Percentiles rank a stretch among this genome's conserved stretches.
phyloP scores from a whole-genome alignment of 2,113 vertebrate genomes.

The Pygoscelis adeliae region DNA sequence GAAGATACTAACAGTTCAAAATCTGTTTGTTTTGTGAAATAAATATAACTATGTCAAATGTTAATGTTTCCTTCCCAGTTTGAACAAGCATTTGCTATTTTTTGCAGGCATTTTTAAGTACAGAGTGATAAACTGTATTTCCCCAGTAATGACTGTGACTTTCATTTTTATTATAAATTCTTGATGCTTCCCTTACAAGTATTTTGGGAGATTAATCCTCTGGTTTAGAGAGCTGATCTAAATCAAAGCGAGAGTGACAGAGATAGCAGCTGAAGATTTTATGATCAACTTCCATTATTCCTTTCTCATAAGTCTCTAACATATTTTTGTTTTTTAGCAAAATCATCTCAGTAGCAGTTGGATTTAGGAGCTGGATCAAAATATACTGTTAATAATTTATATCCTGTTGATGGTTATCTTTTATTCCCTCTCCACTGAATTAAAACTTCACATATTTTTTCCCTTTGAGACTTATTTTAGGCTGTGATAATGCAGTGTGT shows the following conservation, averaged over 20 bases:
- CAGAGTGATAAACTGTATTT: background rate
- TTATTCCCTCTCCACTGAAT: background rate
- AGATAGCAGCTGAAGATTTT: background rate
- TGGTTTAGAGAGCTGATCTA: background rate
- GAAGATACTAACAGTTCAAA: background rate
- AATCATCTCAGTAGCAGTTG: background rate
- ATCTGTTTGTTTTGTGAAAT: background rate
- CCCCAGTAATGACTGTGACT: background rate
- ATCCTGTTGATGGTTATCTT: background rate
- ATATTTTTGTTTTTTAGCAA: background rate
- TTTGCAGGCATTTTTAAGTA: background rate
- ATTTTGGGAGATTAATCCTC: background rate
- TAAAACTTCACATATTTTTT: background rate
- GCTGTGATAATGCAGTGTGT: background rate
- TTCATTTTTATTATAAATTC: background rate
- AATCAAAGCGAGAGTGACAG: background rate
- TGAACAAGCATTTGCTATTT: background rate
- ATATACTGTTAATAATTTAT: background rate
- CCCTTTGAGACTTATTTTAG: background rate
- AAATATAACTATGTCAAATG: background rate
- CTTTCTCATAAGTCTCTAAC: background rate
- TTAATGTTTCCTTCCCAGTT: background rate
- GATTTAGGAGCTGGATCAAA: background rate
- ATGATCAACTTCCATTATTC: background rate
- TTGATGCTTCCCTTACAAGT: background rate